Conservation (phyloP, 2,888 invertebrate genomes). For the Eretmocerus hayati region DNA sequence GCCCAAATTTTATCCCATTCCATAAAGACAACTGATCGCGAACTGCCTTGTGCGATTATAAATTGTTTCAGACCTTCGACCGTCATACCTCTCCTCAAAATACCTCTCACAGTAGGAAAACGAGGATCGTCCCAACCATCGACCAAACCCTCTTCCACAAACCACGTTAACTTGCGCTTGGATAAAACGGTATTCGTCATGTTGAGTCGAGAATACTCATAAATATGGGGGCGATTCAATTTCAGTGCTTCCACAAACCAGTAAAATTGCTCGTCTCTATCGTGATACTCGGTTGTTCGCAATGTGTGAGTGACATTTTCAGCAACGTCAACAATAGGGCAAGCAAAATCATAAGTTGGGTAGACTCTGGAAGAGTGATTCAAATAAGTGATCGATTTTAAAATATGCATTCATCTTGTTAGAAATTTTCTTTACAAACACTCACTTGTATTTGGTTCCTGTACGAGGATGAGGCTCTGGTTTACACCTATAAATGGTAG, state of each 20-base stretch:
- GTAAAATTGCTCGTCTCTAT: conserved; percentile 95
- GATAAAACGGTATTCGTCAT: conserved; percentile 98
- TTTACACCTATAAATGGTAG: conserved; percentile 97
- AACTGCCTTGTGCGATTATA: conserved; percentile 96
- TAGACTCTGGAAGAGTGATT: conserved; percentile 69
- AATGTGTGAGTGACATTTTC: conserved; percentile 97
- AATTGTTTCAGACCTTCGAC: conserved; percentile 95
- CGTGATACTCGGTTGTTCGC: conserved; percentile 97
- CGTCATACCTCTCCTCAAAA: conserved; percentile 92
- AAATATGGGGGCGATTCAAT: conserved; percentile 85
- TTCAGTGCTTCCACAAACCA: conserved; percentile 89
- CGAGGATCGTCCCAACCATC: conserved; percentile 99
- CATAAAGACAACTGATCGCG: conserved; percentile 96
- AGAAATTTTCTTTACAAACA: not conserved
- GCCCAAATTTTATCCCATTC: conserved; percentile 99
- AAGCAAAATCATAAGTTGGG: conserved; percentile 99
- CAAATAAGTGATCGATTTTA: not conserved
- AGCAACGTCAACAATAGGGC: conserved; percentile 96
- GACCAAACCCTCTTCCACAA: conserved; percentile 87
- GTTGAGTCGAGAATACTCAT: conserved; percentile 88
- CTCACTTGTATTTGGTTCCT: conserved; percentile 88
- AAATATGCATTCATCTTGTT: not conserved
- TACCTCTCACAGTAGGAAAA: conserved; percentile 96
- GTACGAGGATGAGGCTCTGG: conserved; percentile 90
- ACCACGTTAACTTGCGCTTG: conserved; percentile 96